Evolutionary conservation across 2,113 vertebrate genomes (phyloP).

Genomic region (Atractosteus spatula): DNA sequence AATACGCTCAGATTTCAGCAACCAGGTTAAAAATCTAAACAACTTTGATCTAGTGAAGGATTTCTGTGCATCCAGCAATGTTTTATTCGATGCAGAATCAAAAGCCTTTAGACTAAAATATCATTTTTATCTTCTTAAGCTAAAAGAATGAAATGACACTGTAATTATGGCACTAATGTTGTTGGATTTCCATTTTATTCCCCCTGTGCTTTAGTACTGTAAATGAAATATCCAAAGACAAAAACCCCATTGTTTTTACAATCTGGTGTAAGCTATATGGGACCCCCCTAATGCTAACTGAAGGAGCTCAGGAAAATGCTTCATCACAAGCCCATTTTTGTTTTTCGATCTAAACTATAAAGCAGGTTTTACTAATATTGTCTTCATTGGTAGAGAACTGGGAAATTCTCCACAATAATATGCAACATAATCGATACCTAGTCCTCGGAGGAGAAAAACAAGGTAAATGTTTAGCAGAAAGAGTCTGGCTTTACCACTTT

Average conservation of each 20-base stretch:
- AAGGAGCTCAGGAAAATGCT: not conserved
- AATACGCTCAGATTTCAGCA: too few relatives aligned
- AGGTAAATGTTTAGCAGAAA: not conserved
- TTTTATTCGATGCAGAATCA: too few relatives aligned
- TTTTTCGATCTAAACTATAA: not conserved
- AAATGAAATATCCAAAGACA: not conserved
- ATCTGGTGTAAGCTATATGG: not conserved
- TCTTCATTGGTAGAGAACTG: not conserved
- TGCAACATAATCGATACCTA: not conserved
- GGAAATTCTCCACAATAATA: not conserved
- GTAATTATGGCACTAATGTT: too few relatives aligned
- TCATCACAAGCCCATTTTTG: not conserved
- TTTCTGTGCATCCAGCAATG: too few relatives aligned
- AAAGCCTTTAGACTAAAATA: too few relatives aligned
- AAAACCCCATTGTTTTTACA: not conserved
- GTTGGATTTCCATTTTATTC: too few relatives aligned
- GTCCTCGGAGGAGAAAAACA: not conserved
- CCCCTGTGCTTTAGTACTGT: too few relatives aligned
- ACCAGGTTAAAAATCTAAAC: too few relatives aligned
- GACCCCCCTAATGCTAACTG: not conserved
- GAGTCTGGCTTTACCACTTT: constrained; percentile 2
- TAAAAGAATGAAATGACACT: too few relatives aligned
- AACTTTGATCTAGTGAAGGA: too few relatives aligned
- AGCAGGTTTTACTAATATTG: not conserved
- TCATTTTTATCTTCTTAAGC: too few relatives aligned